Conservation (phyloP, 2,888 invertebrate species). For the Agapetus fuscipes region DNA sequence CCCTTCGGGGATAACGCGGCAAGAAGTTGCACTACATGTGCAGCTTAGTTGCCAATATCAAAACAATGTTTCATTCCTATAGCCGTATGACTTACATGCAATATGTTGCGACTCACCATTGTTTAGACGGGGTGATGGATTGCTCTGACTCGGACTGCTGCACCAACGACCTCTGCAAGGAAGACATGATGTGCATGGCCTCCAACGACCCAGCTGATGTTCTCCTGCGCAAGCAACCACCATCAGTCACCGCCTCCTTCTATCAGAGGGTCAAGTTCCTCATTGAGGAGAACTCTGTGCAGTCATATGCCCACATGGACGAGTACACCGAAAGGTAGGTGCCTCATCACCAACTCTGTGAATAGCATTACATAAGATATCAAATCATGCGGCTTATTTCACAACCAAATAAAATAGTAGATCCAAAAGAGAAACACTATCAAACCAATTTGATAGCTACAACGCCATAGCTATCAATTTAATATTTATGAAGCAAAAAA, state of each 20-base stretch:
- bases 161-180: slow-evolving; percentile 73
- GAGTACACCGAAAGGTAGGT: slow-evolving; percentile 98
- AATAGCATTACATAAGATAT: slow-evolving; percentile 5
- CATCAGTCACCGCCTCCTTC: slow-evolving; percentile 93
- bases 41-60: no score
- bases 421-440: no score
- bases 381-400: no score
- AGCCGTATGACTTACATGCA: no score
- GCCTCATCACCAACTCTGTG: slow-evolving; percentile 23
- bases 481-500: no score
- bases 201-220: slow-evolving; percentile 97
- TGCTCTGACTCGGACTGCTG: slow-evolving; percentile 99
- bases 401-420: no score
- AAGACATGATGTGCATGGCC: slow-evolving; percentile 90
- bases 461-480: no score
- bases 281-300: slow-evolving; percentile 96
- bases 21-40: no score
- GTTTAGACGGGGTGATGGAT: slow-evolving; percentile 95
- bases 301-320: slow-evolving; percentile 95
- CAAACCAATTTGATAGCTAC: no score
- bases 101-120: no score
- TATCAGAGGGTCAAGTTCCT: slow-evolving; percentile 96
- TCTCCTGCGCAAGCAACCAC: slow-evolving; percentile 89
- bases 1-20: no score
- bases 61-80: no score